A percentile compares a stretch with the other conserved stretches of the same genome.
Conservation (phyloP, 2,888 invertebrate species). For the Cataglyphis cursor region DNA sequence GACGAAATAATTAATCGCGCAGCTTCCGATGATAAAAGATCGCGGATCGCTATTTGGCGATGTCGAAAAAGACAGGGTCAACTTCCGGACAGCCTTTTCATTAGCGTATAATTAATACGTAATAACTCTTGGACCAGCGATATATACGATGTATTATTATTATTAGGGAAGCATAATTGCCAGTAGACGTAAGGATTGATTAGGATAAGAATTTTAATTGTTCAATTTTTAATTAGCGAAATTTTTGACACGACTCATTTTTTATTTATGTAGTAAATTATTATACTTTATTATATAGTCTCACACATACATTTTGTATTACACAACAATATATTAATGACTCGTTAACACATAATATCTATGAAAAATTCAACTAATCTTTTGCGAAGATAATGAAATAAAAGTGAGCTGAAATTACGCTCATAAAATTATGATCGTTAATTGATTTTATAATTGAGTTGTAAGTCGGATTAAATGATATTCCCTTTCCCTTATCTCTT, state of each 20-base stretch:
- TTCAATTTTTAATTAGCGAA: neutral
- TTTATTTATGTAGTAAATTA: slow-evolving; percentile 39
- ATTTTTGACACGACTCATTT: neutral
- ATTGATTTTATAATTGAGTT: neutral
- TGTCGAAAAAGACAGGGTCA: neutral
- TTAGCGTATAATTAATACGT: slow-evolving; percentile 30
- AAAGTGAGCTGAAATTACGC: slow-evolving; percentile 15
- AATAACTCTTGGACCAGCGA: slow-evolving; percentile 21
- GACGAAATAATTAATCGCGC: neutral
- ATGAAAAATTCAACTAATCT: neutral
- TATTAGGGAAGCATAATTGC: slow-evolving; percentile 3
- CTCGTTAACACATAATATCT: neutral
- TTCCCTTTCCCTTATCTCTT: neutral
- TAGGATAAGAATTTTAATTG: neutral
- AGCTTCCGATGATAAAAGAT: neutral
- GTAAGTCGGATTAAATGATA: neutral
- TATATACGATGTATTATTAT: slow-evolving; percentile 2
- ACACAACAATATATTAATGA: neutral
- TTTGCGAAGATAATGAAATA: slow-evolving; percentile 24
- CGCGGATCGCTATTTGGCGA: neutral
- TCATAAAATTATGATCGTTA: slow-evolving; percentile 9
- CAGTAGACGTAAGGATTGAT: neutral
- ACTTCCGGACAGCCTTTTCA: slow-evolving; percentile 6
- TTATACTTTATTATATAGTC: slow-evolving; percentile 12
- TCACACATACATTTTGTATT: neutral